Percentiles rank a stretch among this genome's conserved stretches.
Conservation (phyloP, 2,113 vertebrate species). For the Columba janthina region DNA sequence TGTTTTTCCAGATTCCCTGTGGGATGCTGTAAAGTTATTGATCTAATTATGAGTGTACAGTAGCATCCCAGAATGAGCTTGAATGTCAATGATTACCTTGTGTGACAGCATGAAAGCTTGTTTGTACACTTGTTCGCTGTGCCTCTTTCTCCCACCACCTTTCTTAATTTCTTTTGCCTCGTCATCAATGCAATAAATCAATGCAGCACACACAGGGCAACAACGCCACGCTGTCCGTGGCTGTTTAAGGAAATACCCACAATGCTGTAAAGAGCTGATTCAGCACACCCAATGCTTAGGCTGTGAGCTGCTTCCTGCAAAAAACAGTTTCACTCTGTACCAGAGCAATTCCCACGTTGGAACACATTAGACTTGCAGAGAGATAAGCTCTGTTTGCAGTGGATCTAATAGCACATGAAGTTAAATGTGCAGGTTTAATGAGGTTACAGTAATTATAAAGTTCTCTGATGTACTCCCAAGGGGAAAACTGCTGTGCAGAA, state of each 20-base stretch:
- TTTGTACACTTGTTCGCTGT: neutral
- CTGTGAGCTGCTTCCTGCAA: neutral
- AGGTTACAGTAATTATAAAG: neutral
- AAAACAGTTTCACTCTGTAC: neutral
- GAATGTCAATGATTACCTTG: neutral
- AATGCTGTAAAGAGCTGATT: neutral
- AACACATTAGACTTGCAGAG: neutral
- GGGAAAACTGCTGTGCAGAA: neutral
- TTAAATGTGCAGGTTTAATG: neutral
- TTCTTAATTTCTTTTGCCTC: neutral
- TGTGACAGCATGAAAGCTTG: neutral
- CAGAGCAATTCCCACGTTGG: neutral
- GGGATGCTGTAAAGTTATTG: neutral
- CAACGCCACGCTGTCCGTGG: accelerated
- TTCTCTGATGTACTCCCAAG: neutral
- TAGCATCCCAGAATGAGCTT: neutral
- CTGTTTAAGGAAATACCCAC: neutral
- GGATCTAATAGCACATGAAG: neutral
- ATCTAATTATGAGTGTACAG: neutral
- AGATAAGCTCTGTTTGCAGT: neutral
- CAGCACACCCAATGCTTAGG: neutral
- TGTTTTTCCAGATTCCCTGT: neutral
- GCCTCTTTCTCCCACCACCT: neutral
- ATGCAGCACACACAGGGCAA: neutral
- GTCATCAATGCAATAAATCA: neutral